Evolutionary conservation across 2,888 invertebrate species (phyloP), one percentile per base, ranked within the genome.

Genomic region (Lingula anatina): DNA sequence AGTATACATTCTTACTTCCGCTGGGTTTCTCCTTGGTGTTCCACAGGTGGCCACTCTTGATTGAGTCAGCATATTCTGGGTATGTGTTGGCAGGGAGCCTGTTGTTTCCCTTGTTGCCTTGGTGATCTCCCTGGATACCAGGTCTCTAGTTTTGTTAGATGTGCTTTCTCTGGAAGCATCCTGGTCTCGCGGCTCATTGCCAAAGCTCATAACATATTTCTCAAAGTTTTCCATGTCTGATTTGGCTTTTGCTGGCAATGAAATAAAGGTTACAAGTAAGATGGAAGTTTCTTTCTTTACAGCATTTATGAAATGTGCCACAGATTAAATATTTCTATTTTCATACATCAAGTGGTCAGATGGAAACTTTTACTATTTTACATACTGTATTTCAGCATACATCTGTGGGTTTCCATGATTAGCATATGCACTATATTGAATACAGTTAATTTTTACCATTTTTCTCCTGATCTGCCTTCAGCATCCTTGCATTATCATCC

Each of bases 141-240:
- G 48, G 7, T 56, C 59, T 42, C 53, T 53, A 2, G 64, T 59
- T n/a, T 31, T 15, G 9, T 31, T 15, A 31, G 35, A 7, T 12
- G 7, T 31, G 2, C 21, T 4, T 2, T 42, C 42, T 26, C 42
- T 27, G 35, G 9, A 31, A 12, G 35, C 35, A 12, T 31, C 9
- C 35, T 31, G 35, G 61, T 57, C 7, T 55, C 54, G 20, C 15
- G 55, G 39, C 23, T 49, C 51, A 23, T 47, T 40, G 5, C 66
- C 65, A 21, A 69, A 53, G 36, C 51, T 55, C 21, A 60, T 60
- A 18, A 68, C 60, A 53, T 64, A 54, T 51, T 65, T 65, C 36
- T 59, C 56, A 54, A 70, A 71, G 15, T 60, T 53, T 4, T 68
- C 68, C 50, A 71, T 64, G 46, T 70, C 69, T 38, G 69, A 50